A percentile compares a stretch with the other conserved stretches of the same genome.
phyloP scores from a whole-genome alignment of 2,888 invertebrate genomes.

The Cepaea hortensis region DNA sequence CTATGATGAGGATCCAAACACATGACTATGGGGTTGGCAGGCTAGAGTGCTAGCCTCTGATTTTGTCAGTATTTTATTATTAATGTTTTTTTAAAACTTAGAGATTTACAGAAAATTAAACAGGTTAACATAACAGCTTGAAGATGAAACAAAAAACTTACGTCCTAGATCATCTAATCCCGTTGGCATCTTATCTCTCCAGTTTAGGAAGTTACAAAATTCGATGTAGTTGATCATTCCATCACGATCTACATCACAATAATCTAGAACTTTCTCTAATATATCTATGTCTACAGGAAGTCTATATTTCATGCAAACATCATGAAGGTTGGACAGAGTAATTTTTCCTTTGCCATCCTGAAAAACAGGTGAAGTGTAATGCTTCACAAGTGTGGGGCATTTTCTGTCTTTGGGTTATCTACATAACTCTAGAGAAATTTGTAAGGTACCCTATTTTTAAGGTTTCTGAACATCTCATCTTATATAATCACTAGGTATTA shows the following conservation, averaged over 20 bases:
- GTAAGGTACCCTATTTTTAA: too few species aligned
- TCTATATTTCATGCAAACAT: conserved; percentile 71
- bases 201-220: conserved; percentile 76
- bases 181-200: conserved; percentile 74
- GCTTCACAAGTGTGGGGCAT: not conserved
- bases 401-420: not conserved
- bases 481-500: too few species aligned
- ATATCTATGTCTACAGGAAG: conserved; percentile 73
- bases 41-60: too few species aligned
- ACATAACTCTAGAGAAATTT: too few species aligned
- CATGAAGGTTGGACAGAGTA: conserved; percentile 66
- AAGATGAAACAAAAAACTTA: conserved; percentile 31
- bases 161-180: conserved; percentile 59
- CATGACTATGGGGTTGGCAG: too few species aligned
- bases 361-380: not conserved
- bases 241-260: conserved; percentile 72
- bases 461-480: too few species aligned
- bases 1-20: too few species aligned
- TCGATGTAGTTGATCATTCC: conserved; percentile 74
- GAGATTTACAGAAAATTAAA: too few species aligned
- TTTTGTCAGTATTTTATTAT: too few species aligned
- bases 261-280: conserved; percentile 71
- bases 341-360: conserved; percentile 71
- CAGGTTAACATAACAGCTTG: not conserved
- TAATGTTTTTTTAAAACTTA: too few species aligned